Conservation (phyloP, 2,113 vertebrate genomes). For the Dascyllus trimaculatus region DNA sequence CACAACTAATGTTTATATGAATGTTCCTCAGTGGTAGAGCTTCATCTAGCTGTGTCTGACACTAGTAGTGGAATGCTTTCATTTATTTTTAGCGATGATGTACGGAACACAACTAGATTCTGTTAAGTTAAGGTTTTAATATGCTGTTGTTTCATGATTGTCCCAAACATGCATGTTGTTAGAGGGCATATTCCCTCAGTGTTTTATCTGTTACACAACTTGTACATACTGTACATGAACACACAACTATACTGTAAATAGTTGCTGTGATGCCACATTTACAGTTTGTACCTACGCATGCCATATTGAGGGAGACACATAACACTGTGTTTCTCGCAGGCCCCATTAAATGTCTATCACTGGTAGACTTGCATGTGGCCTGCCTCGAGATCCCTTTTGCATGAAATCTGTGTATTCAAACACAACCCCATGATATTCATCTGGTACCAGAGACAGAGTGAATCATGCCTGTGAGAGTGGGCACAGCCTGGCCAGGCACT, state of each 20-base stretch:
- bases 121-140: conserved; percentile 2
- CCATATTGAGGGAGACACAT: conserved; percentile 38
- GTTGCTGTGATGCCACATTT: conserved; percentile 25
- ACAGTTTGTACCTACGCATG: conserved; percentile 80
- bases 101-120: background rate
- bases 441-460: conserved; percentile 69
- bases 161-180: conserved; percentile 53
- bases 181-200: conserved; percentile 16
- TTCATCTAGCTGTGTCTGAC: conserved; percentile 53
- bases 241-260: conserved; percentile 18
- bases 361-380: conserved; percentile 82
- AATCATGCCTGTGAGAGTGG: conserved; percentile 71
- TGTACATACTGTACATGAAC: conserved; percentile 16
- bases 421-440: conserved; percentile 61
- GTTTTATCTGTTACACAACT: conserved; percentile 12
- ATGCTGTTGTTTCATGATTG: conserved; percentile 9
- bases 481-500: conserved; percentile 60
- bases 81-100: background rate
- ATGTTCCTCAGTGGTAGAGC: conserved; percentile 52
- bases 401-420: conserved; percentile 87
- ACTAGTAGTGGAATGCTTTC: conserved; percentile 34
- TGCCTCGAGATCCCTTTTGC: conserved; percentile 84
- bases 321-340: conserved; percentile 20
- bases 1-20: conserved; percentile 46
- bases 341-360: conserved; percentile 53